These are phyloP conservation scores for Netelia melanura DNA, from an alignment of 2,888 invertebrate genomes.

Conservation along the genomic window DNA sequence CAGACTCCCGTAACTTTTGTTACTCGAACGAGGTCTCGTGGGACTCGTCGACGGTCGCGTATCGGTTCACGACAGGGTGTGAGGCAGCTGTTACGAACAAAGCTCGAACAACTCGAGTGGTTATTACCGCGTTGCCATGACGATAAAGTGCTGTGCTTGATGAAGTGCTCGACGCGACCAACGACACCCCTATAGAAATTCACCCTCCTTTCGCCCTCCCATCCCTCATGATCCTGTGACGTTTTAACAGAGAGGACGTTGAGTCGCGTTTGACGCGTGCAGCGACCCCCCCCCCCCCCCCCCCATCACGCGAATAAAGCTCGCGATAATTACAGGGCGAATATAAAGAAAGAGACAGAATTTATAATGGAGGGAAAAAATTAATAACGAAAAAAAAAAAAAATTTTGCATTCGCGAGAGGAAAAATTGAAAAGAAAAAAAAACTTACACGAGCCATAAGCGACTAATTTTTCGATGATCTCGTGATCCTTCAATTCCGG, in stretches of 20 bases:
- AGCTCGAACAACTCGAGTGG: conserved; percentile 80
- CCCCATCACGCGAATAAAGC: conserved; percentile 8
- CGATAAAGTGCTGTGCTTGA: conserved; percentile 83
- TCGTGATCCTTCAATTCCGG: conserved; percentile 91
- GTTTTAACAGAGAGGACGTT: conserved; percentile 13
- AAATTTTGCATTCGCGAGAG: too few species aligned
- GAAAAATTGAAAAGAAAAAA: background rate
- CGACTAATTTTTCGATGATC: conserved; percentile 92
- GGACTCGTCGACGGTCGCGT: conserved; percentile 28
- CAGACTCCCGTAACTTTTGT: conserved; percentile 41
- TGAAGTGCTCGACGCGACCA: conserved; percentile 79
- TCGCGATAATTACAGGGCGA: conserved; percentile 11
- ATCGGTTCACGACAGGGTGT: conserved; percentile 31
- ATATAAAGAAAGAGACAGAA: background rate
- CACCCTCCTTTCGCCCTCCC: conserved; percentile 53
- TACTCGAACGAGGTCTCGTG: conserved; percentile 29
- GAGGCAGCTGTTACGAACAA: conserved; percentile 47
- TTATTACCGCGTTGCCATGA: conserved; percentile 83
- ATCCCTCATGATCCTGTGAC: conserved; percentile 21
- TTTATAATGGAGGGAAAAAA: conserved; percentile 11
- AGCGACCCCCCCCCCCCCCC: conserved; percentile 37
- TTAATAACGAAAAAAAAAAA: background rate
- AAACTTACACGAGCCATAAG: conserved; percentile 93
- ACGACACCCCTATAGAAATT: conserved; percentile 69
- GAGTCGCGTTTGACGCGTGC: conserved; percentile 27